These are phyloP conservation scores for Gibbula magus DNA, from an alignment of 2,888 invertebrate species.

Conservation along the genomic window DNA sequence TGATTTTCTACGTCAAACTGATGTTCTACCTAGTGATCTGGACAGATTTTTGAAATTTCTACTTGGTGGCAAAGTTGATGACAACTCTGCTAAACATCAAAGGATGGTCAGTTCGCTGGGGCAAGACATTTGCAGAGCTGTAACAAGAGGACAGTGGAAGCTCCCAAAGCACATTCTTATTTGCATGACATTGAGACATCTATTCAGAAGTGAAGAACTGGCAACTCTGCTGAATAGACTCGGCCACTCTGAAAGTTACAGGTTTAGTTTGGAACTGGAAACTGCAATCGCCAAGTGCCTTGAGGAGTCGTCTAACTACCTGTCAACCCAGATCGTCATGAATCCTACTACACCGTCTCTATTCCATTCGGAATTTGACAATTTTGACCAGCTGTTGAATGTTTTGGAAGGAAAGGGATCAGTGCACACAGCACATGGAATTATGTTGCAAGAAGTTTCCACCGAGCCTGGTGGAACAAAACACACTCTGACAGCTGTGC, in stretches of 20 bases:
- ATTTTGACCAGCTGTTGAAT: constrained; percentile 48
- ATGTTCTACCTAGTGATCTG: background rate
- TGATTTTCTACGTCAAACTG: background rate
- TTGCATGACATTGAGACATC: constrained; percentile 38
- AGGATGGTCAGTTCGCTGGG: constrained; percentile 39
- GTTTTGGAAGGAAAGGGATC: constrained; percentile 39
- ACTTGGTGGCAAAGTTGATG: background rate
- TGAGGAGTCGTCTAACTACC: constrained; percentile 37
- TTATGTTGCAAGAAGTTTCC: constrained; percentile 50
- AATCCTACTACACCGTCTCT: constrained; percentile 34
- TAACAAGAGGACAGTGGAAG: constrained; percentile 40
- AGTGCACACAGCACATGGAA: constrained; percentile 51
- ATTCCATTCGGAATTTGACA: constrained; percentile 56
- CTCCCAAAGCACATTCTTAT: constrained; percentile 39
- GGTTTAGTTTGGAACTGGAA: constrained; percentile 39
- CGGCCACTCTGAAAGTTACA: constrained; percentile 41
- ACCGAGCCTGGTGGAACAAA: background rate
- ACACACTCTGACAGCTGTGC: background rate
- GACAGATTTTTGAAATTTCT: background rate
- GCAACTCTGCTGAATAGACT: constrained; percentile 39
- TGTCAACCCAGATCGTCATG: constrained; percentile 43
- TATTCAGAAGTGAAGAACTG: constrained; percentile 36
- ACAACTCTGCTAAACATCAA: background rate
- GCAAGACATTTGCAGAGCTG: constrained; percentile 44
- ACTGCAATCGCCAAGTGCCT: constrained; percentile 43